A percentile compares a stretch with the other conserved stretches of the same genome.
phyloP scores from a whole-genome alignment of 2,888 invertebrate genomes.

The Macrophya annulata region DNA sequence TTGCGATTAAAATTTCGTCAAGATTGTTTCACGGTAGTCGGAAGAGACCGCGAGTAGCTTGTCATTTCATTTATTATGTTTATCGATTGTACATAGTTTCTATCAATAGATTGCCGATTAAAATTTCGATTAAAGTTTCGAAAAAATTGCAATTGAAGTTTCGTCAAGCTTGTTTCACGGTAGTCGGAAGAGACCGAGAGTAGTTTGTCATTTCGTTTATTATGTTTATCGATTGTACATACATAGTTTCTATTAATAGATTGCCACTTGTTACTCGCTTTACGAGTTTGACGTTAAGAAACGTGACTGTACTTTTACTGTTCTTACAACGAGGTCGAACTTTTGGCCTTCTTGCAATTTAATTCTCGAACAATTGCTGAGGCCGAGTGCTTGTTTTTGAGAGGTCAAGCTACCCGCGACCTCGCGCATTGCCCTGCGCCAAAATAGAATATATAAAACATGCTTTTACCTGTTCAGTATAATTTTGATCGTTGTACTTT shows the following conservation, averaged over 20 bases:
- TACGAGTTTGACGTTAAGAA: neutral
- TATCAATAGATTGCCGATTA: conserved; percentile 30
- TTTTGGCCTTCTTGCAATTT: conserved; percentile 44
- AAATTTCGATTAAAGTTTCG: no score
- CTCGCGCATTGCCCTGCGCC: neutral
- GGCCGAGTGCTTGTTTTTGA: neutral
- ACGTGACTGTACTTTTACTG: conserved; percentile 9
- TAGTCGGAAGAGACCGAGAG: no score
- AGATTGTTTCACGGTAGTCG: neutral
- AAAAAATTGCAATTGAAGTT: no score
- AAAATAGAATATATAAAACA: neutral
- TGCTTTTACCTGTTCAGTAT: neutral
- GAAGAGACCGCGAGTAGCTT: neutral
- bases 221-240: conserved; percentile 21
- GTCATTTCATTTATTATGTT: conserved; percentile 22
- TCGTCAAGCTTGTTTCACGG: neutral
- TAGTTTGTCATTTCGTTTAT: conserved; percentile 9
- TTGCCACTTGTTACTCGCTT: neutral
- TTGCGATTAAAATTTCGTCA: no score
- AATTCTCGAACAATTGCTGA: neutral
- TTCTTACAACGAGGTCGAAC: conserved; percentile 13
- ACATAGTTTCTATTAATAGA: conserved; percentile 42
- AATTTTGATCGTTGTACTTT: neutral
- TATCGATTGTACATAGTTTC: conserved; percentile 27
- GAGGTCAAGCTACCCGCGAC: conserved; percentile 14